Evolutionary conservation across 2,797 vertebrate genomes (phyloP).

Genomic region (Euphonia xanthogaster): DNA sequence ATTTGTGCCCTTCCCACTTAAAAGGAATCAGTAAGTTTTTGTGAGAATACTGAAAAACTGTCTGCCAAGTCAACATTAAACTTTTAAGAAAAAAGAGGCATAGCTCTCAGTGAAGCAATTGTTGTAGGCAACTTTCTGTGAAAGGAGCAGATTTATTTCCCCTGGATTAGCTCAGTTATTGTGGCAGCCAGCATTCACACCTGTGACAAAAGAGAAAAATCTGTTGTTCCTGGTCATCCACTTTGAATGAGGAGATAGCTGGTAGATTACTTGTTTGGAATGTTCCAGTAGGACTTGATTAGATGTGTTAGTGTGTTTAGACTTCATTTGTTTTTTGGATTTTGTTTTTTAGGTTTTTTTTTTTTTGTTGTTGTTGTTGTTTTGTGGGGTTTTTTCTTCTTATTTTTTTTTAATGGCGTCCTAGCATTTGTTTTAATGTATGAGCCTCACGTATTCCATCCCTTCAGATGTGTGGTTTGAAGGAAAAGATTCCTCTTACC

Average conservation of each 20-base stretch:
- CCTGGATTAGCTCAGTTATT: neutral
- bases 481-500: neutral
- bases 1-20: neutral
- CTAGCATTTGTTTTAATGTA: neutral
- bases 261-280: neutral
- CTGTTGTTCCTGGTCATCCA: neutral
- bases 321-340: neutral
- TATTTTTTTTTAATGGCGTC: neutral
- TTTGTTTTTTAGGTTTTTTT: neutral
- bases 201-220: neutral
- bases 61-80: neutral
- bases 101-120: neutral
- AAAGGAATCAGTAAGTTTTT: neutral
- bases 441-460: fast-evolving
- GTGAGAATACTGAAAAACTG: neutral
- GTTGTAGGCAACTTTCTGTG: neutral
- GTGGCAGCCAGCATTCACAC: neutral
- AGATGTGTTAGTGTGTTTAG: neutral
- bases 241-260: neutral
- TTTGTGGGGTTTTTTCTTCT: neutral
- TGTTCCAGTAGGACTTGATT: neutral
- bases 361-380: too few species aligned
- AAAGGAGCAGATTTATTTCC: neutral
- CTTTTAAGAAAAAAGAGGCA: neutral
- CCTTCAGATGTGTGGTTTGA: neutral